phyloP scores from a whole-genome alignment of 2,888 invertebrate genomes.

The Teinopalpus imperialis region DNA sequence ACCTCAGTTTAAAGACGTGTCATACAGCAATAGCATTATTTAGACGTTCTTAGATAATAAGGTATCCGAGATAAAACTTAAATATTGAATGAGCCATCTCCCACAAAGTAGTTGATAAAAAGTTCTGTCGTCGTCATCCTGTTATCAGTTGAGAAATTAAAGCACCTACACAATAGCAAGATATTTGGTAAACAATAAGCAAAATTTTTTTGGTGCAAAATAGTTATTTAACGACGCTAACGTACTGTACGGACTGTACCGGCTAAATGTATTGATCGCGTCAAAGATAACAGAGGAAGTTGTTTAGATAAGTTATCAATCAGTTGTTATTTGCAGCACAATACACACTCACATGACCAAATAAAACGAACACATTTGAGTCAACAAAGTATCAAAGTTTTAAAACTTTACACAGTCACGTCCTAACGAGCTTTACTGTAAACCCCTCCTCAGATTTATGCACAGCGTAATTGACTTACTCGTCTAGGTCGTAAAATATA shows the following conservation, averaged over 20 bases:
- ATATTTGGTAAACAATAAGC: conserved; percentile 12
- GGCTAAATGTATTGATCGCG: conserved; percentile 18
- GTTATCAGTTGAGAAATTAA: background rate
- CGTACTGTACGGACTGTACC: conserved; percentile 4
- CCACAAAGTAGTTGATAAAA: too few species aligned
- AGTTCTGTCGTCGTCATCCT: too few species aligned
- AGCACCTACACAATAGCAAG: background rate
- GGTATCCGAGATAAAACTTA: too few species aligned
- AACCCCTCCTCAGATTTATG: conserved; percentile 20
- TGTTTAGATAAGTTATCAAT: conserved; percentile 21
- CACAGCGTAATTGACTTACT: conserved; percentile 30
- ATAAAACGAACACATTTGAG: background rate
- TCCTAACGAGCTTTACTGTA: conserved; percentile 23
- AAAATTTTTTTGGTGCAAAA: conserved; percentile 2
- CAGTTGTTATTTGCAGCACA: conserved; percentile 9
- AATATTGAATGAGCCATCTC: too few species aligned
- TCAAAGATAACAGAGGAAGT: conserved; percentile 22
- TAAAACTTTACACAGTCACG: conserved; percentile 14
- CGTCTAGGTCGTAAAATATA: conserved; percentile 18
- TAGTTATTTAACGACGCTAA: conserved; percentile 14
- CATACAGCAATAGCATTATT: too few species aligned
- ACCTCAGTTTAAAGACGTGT: too few species aligned
- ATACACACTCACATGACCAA: conserved; percentile 8
- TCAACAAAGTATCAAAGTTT: background rate
- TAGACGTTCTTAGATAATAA: too few species aligned